Evolutionary conservation across 2,113 vertebrate genomes (phyloP).

Genomic region (Chaetorhynchus papuensis): DNA sequence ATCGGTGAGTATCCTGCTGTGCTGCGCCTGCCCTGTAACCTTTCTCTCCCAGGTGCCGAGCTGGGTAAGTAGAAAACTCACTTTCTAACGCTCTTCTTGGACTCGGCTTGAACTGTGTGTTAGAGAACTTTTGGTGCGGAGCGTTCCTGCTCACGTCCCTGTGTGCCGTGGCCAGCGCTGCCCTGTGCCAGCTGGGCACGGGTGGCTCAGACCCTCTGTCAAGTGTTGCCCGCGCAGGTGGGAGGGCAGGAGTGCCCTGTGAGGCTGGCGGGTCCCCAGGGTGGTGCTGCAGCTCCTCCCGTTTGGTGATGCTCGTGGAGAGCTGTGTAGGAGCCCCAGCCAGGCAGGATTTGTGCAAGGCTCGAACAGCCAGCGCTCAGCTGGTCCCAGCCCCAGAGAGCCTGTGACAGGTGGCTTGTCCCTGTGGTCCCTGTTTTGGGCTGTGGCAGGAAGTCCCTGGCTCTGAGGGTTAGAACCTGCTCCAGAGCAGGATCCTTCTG

Average conservation of each 20-base stretch:
- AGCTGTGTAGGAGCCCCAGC: neutral
- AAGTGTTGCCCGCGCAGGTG: neutral
- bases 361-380: neutral
- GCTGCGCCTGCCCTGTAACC: constrained; percentile 45
- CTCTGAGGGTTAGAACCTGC: neutral
- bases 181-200: neutral
- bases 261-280: neutral
- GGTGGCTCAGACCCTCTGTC: neutral
- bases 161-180: neutral
- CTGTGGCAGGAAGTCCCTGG: neutral
- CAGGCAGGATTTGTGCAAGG: neutral
- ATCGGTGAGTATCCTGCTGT: constrained; percentile 89
- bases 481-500: neutral
- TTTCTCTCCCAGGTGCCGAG: constrained; percentile 29
- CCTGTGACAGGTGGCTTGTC: neutral
- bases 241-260: neutral
- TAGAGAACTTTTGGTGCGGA: neutral
- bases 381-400: neutral
- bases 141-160: neutral
- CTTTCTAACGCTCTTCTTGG: constrained; percentile 6
- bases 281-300: neutral
- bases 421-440: neutral
- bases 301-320: accelerated
- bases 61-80: constrained; percentile 56
- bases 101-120: neutral